Conservation (phyloP, 2,888 invertebrate species). For the Quadriops clusia region DNA sequence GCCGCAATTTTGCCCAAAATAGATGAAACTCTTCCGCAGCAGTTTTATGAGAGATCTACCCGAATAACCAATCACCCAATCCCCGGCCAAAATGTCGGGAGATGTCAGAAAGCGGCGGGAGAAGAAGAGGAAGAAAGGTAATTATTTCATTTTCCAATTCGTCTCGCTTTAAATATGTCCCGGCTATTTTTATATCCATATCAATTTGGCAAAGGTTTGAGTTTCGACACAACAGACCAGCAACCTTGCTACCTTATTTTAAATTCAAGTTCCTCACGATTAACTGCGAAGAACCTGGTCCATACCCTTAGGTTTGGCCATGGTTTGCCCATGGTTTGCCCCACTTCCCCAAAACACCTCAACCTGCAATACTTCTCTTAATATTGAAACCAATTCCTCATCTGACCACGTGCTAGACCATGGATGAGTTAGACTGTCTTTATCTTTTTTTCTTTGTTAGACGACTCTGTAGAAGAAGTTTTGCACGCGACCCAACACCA, state of each 20-base stretch:
- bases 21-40: no score
- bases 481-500: constrained; percentile 18
- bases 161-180: constrained; percentile 17
- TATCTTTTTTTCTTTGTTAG: constrained; percentile 8
- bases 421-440: no score
- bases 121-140: constrained; percentile 74
- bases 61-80: constrained; percentile 14
- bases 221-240: no score
- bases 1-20: constrained; percentile 4
- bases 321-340: no score
- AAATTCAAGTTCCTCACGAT: no score
- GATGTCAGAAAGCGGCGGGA: constrained; percentile 79
- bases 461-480: constrained; percentile 19
- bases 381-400: constrained; percentile 1
- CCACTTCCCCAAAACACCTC: no score
- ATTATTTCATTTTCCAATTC: constrained; percentile 18
- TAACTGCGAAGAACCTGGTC: no score
- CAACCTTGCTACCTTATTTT: no score
- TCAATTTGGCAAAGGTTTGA: no score
- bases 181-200: no score
- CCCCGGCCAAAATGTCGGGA: constrained; percentile 59
- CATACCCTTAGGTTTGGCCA: no score
- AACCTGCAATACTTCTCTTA: not conserved
- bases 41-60: constrained; percentile 13
- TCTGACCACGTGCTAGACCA: constrained; percentile 1